phyloP scores from a whole-genome alignment of 2,888 invertebrate genomes.

The Mythimna loreyi region DNA sequence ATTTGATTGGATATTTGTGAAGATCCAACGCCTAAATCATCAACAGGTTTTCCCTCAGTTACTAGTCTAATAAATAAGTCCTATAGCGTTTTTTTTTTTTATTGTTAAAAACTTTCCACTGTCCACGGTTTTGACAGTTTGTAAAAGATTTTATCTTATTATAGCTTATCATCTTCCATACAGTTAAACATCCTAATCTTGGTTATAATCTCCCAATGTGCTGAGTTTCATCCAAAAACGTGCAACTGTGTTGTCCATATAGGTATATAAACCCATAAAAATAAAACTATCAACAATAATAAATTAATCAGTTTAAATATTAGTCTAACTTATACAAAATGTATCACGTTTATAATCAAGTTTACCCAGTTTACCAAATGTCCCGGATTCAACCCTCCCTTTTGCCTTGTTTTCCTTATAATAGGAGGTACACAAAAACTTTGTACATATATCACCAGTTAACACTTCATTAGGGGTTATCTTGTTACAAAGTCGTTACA shows the following conservation, averaged over 20 bases:
- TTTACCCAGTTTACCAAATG: too few species aligned
- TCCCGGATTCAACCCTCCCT: too few species aligned
- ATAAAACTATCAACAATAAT: too few species aligned
- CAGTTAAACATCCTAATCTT: neutral
- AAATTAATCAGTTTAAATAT: too few species aligned
- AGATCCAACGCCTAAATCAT: neutral
- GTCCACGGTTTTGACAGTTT: neutral
- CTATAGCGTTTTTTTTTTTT: neutral
- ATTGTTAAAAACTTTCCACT: neutral
- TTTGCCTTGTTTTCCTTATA: neutral
- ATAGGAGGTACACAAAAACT: neutral
- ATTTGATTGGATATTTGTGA: neutral
- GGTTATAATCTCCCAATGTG: neutral
- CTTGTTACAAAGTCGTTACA: constrained; percentile 16
- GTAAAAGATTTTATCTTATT: neutral
- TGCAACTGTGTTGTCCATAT: too few species aligned
- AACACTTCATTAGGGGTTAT: neutral
- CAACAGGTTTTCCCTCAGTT: neutral
- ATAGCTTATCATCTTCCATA: too few species aligned
- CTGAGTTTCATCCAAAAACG: neutral
- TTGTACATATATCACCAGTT: too few species aligned
- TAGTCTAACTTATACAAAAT: too few species aligned
- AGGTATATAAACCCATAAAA: too few species aligned
- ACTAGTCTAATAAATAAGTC: neutral
- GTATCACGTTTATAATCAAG: too few species aligned